A percentile compares a stretch with the other conserved stretches of the same genome.
Conservation (phyloP, 2,113 vertebrate genomes). For the Anser brachyrhynchus region DNA sequence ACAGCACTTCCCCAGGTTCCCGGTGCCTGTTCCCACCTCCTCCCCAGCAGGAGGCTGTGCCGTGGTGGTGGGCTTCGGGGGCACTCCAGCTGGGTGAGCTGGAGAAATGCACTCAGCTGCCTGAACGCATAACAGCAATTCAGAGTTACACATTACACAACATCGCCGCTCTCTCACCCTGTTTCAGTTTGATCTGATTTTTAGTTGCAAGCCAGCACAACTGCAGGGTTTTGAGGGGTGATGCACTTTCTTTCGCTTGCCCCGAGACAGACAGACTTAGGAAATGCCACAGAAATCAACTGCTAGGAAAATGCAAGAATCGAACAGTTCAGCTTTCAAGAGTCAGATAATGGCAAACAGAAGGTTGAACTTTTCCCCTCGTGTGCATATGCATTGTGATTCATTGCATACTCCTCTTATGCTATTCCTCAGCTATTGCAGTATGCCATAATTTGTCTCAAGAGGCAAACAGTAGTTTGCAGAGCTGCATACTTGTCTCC, state of each 20-base stretch:
- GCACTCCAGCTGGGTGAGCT: neutral
- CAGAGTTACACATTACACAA: neutral
- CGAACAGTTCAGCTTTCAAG: slow-evolving; percentile 61
- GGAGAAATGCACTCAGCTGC: neutral
- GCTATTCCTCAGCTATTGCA: slow-evolving; percentile 65
- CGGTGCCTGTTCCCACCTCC: neutral
- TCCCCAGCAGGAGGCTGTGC: neutral
- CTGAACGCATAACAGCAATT: neutral
- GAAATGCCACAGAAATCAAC: slow-evolving; percentile 53
- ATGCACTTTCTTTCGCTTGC: neutral
- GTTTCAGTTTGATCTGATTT: neutral
- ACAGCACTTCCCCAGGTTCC: neutral
- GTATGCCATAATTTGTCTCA: slow-evolving; percentile 55
- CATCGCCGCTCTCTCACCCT: neutral
- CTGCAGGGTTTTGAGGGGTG: neutral
- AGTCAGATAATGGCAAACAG: slow-evolving; percentile 73
- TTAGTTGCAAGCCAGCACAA: slow-evolving; percentile 12
- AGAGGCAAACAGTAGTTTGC: slow-evolving; percentile 71
- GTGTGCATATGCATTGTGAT: slow-evolving; percentile 69
- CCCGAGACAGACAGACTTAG: slow-evolving; percentile 20
- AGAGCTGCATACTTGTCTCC: slow-evolving; percentile 53
- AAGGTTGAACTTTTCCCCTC: slow-evolving; percentile 74
- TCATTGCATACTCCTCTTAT: slow-evolving; percentile 65
- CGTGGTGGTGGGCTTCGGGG: neutral
- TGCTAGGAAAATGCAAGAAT: slow-evolving; percentile 37